Percentiles rank a stretch among this genome's conserved stretches.
Evolutionary conservation across 1,140 invertebrate species (phyloP).

Genomic region (Palaemon carinicauda): DNA sequence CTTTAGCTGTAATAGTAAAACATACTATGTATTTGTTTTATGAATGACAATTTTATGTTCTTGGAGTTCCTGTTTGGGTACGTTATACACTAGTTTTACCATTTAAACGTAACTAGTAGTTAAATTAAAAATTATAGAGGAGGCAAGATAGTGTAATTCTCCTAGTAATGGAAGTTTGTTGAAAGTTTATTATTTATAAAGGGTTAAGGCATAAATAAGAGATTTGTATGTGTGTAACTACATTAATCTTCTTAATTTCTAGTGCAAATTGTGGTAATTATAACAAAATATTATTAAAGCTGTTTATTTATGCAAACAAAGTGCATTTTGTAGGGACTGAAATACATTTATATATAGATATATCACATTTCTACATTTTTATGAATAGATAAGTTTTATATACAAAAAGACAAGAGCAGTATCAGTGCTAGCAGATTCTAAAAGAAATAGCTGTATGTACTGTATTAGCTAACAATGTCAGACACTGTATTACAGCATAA

Average conservation of each 20-base stretch:
- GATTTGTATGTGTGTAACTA: background rate
- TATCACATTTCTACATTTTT: conserved; percentile 32
- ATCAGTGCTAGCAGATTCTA: conserved; percentile 14
- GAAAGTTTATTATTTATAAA: too few relatives aligned
- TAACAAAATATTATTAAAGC: conserved; percentile 35
- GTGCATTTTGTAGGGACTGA: conserved; percentile 7
- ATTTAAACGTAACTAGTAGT: too few relatives aligned
- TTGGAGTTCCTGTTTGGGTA: too few relatives aligned
- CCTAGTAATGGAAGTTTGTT: too few relatives aligned
- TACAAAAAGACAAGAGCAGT: conserved; percentile 35
- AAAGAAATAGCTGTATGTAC: background rate
- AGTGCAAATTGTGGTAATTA: background rate
- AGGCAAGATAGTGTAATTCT: too few relatives aligned
- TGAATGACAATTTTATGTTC: too few relatives aligned
- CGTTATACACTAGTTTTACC: too few relatives aligned
- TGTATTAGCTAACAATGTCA: background rate
- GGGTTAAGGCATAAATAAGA: too few relatives aligned
- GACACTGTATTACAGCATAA: background rate
- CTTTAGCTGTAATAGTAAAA: too few relatives aligned
- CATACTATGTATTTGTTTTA: too few relatives aligned
- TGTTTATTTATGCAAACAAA: conserved; percentile 37
- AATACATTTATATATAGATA: conserved; percentile 10
- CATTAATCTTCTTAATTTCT: background rate
- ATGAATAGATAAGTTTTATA: conserved; percentile 40
- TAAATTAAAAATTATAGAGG: too few relatives aligned